These are phyloP conservation scores for Chaenocephalus aceratus DNA, from an alignment of 2,113 vertebrate genomes.

Conservation along the genomic window DNA sequence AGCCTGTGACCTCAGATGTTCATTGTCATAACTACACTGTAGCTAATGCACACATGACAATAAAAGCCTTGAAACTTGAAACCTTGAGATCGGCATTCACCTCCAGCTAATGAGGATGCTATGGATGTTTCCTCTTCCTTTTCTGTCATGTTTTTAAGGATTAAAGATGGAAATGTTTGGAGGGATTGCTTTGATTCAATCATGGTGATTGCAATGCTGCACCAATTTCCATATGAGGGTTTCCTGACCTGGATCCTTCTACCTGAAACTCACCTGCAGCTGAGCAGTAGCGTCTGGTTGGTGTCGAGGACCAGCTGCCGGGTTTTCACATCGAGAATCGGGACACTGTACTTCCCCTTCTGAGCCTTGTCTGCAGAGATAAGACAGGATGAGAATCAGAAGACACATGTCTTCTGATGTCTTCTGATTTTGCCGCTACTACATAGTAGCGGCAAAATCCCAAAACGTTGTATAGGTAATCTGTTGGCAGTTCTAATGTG, in stretches of 20 bases:
- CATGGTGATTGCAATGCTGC: neutral
- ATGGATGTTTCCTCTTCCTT: neutral
- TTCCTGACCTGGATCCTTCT: neutral
- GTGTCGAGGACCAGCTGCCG: constrained; percentile 86
- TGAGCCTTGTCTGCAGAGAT: constrained; percentile 69
- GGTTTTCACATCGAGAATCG: constrained; percentile 88
- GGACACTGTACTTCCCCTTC: constrained; percentile 87
- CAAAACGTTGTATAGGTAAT: neutral
- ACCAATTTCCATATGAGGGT: neutral
- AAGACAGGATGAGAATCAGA: constrained; percentile 1
- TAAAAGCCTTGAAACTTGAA: no score
- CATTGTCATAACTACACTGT: no score
- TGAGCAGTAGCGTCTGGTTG: constrained; percentile 89
- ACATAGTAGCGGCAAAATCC: neutral
- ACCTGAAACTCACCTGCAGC: constrained; percentile 90
- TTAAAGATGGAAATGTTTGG: neutral
- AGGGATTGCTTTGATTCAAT: no score
- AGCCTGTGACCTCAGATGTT: no score
- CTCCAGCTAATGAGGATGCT: neutral
- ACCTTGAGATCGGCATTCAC: neutral
- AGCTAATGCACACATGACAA: no score
- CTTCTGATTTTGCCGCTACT: no score
- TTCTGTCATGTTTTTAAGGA: neutral
- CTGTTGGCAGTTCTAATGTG: neutral
- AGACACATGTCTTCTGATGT: neutral